Evolutionary conservation across 2,113 vertebrate genomes (phyloP).

Genomic region (Eretmochelys imbricata): DNA sequence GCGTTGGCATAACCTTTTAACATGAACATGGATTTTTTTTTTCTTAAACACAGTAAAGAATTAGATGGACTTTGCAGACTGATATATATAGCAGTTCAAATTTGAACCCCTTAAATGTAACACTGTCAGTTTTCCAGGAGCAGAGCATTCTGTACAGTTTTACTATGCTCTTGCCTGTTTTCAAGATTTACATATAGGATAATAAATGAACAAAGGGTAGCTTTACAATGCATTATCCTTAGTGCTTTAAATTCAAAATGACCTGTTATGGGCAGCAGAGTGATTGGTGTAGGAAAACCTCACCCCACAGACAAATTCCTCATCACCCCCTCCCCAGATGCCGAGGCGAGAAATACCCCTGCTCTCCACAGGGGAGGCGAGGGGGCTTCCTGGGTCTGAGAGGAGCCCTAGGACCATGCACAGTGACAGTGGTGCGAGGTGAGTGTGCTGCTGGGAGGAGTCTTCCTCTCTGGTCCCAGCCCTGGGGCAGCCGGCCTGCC

Average conservation of each 20-base stretch:
- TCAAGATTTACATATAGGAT: not conserved
- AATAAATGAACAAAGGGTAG: not conserved
- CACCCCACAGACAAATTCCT: slow-evolving; percentile 3
- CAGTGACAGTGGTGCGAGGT: too few species aligned
- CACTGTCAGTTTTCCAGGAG: not conserved
- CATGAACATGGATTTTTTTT: not conserved
- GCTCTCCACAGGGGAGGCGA: not conserved
- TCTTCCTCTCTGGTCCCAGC: too few species aligned
- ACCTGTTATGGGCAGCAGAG: not conserved
- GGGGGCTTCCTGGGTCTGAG: too few species aligned
- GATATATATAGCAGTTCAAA: not conserved
- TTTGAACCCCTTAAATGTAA: not conserved
- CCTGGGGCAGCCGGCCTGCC: too few species aligned
- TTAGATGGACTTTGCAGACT: not conserved
- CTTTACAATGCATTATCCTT: not conserved
- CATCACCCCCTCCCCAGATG: slow-evolving; percentile 15
- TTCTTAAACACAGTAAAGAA: not conserved
- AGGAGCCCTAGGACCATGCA: too few species aligned
- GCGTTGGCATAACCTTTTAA: not conserved
- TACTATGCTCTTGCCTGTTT: not conserved
- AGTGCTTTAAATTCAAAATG: slow-evolving; percentile 3
- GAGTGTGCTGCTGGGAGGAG: too few species aligned
- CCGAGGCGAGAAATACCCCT: not conserved
- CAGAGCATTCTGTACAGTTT: not conserved
- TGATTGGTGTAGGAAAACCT: not conserved